phyloP scores from a whole-genome alignment of 2,797 vertebrate species.

The Mormyrops boulengeri region DNA sequence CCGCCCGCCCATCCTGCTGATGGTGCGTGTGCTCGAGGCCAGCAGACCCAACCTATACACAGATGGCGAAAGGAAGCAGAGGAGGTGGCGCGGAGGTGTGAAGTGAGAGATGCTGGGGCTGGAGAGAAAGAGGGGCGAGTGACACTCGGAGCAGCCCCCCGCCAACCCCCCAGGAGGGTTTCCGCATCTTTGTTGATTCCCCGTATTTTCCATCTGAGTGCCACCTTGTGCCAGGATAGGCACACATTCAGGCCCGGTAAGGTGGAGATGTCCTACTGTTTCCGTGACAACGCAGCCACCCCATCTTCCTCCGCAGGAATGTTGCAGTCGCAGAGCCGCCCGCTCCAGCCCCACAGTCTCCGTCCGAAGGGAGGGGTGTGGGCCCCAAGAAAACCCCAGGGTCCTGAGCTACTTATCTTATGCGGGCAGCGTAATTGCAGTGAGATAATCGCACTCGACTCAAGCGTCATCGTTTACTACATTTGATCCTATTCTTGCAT shows the following conservation, averaged over 20 bases:
- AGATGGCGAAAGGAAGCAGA: not conserved
- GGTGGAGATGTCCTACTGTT: not conserved
- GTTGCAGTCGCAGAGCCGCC: not conserved
- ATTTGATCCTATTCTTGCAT: not conserved
- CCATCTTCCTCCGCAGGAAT: not conserved
- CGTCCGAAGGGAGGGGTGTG: not conserved
- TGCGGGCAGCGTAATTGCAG: not conserved
- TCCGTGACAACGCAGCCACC: not conserved
- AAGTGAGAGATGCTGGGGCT: not conserved
- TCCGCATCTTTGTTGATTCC: not conserved
- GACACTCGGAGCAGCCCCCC: not conserved
- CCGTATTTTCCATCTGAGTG: not conserved
- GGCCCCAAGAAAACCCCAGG: not conserved
- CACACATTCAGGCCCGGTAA: not conserved
- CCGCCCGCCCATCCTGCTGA: not conserved
- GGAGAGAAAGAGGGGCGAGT: not conserved
- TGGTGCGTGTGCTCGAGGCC: not conserved
- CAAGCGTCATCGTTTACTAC: not conserved
- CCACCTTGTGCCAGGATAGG: not conserved
- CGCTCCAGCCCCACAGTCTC: not conserved
- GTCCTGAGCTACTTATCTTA: not conserved
- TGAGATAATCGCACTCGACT: not conserved
- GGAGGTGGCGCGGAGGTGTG: not conserved
- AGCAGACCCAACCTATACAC: not conserved
- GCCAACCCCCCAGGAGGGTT: not conserved